phyloP scores from a whole-genome alignment of 2,888 invertebrate genomes.

The Calameuta filiformis region DNA sequence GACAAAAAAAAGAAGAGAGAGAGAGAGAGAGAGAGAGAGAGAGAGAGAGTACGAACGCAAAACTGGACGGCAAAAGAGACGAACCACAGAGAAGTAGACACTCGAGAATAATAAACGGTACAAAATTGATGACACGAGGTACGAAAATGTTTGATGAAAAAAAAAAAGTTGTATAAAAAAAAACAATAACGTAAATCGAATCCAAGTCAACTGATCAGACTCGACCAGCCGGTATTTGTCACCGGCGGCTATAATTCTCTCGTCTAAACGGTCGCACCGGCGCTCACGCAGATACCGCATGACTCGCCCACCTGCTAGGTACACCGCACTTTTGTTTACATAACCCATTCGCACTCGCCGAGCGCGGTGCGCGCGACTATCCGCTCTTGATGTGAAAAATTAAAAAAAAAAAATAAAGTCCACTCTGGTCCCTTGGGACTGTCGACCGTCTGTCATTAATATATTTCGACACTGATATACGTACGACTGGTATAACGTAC shows the following conservation, averaged over 20 bases:
- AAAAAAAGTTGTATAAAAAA: not conserved
- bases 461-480: not conserved
- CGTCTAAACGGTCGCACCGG: conserved; percentile 1
- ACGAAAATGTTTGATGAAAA: not conserved
- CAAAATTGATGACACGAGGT: not conserved
- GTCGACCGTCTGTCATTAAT: not conserved
- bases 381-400: not conserved
- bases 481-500: not conserved
- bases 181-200: not conserved
- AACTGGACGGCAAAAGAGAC: not conserved
- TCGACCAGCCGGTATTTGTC: not conserved
- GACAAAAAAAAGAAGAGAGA: not conserved
- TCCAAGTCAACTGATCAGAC: not conserved
- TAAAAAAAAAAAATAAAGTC: not conserved
- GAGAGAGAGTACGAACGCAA: not conserved
- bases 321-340: conserved; percentile 52
- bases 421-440: not conserved
- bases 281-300: conserved; percentile 39
- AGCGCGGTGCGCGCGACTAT: conserved; percentile 8
- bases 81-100: not conserved
- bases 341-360: conserved; percentile 37
- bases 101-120: not conserved
- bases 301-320: conserved; percentile 54
- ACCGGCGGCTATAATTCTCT: not conserved
- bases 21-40: not conserved